Evolutionary conservation across 2,888 invertebrate species (phyloP).

Genomic region (Drosophila austrosaltans): DNA sequence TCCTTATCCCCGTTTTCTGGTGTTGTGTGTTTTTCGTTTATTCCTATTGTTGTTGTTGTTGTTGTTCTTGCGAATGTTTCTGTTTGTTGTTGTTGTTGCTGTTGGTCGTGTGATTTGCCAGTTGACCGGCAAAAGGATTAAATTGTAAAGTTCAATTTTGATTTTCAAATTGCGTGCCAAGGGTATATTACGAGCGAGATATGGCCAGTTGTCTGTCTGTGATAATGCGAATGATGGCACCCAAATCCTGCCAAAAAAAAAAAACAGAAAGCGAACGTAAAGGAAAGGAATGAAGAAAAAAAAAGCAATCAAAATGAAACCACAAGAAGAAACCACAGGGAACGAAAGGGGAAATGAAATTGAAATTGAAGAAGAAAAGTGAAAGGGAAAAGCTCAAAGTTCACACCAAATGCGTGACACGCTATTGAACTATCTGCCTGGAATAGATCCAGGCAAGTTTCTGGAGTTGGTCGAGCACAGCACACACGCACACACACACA

Average conservation of each 20-base stretch:
- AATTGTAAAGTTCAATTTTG: conserved; percentile 78
- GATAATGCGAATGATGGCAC: conserved; percentile 10
- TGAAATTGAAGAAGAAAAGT: conserved; percentile 16
- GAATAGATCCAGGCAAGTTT: conserved; percentile 7
- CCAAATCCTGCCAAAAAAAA: background rate
- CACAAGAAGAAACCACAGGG: conserved; percentile 16
- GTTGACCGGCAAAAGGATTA: conserved; percentile 62
- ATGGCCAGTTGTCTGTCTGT: conserved; percentile 19
- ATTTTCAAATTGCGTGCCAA: conserved; percentile 71
- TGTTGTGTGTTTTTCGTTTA: conserved; percentile 8
- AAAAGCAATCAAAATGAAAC: conserved; percentile 4
- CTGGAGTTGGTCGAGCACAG: background rate
- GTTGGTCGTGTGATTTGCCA: conserved; percentile 1
- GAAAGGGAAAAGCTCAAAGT: conserved; percentile 44
- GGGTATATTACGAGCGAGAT: conserved; percentile 56
- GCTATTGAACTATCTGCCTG: conserved; percentile 11
- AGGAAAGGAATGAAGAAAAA: background rate
- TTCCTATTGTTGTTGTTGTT: conserved; percentile 24
- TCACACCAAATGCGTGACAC: conserved; percentile 19
- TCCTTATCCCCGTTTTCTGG: background rate
- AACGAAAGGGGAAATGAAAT: background rate
- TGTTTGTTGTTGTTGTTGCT: background rate
- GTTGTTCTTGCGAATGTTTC: background rate
- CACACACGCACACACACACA: background rate
- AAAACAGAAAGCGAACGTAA: background rate